These are phyloP conservation scores for Atherinomorus stipes DNA, from an alignment of 2,113 vertebrate genomes.

Conservation along the genomic window DNA sequence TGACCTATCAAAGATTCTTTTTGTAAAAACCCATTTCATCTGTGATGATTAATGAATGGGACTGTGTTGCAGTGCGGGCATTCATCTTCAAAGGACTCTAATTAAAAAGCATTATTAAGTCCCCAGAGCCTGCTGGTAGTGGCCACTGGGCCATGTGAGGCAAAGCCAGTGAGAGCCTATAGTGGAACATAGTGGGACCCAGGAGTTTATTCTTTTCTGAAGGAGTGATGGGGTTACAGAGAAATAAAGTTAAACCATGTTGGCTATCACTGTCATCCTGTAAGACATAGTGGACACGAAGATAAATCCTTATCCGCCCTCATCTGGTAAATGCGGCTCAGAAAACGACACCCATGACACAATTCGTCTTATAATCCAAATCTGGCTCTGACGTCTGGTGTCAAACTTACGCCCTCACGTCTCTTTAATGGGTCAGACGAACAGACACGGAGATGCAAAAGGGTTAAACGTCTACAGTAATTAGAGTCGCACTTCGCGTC, in stretches of 20 bases:
- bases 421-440: constrained; percentile 67
- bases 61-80: constrained; percentile 62
- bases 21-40: constrained; percentile 50
- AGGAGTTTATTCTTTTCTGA: background rate
- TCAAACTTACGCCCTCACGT: constrained; percentile 63
- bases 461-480: constrained; percentile 87
- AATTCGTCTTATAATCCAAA: constrained; percentile 70
- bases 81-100: constrained; percentile 67
- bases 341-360: constrained; percentile 66
- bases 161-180: constrained; percentile 10
- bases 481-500: constrained; percentile 72
- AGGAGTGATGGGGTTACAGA: constrained; percentile 9
- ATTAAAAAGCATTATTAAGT: constrained; percentile 63
- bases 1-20: constrained; percentile 61
- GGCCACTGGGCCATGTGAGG: constrained; percentile 50
- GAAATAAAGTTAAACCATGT: constrained; percentile 24
- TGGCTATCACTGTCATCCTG: background rate
- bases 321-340: constrained; percentile 44
- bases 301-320: constrained; percentile 54
- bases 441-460: constrained; percentile 62
- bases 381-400: constrained; percentile 67
- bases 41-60: constrained; percentile 69
- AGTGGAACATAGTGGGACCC: constrained; percentile 1
- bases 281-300: constrained; percentile 27
- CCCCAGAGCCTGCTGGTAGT: constrained; percentile 41